Base-by-base conservation (phyloP, 2,888 invertebrate species). In the Molanna angustata region DNA sequence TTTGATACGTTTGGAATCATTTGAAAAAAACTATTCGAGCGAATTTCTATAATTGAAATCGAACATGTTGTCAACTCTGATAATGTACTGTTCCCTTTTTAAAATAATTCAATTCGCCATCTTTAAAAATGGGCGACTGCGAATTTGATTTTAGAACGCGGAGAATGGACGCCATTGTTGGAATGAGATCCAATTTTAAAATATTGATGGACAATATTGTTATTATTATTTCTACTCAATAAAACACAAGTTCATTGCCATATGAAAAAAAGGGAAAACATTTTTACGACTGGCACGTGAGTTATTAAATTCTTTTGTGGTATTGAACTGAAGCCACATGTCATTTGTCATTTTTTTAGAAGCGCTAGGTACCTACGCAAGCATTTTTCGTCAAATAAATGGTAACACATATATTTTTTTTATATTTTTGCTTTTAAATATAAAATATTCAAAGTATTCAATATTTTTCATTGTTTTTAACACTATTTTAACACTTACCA, bases 271-370 rank as follows among this genome's bases (percentile, higher is more conserved):
- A 54, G 35, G 17, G 41, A 46, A 55, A 55, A 55, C 48, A 50
- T 55, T 52, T 49, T 52, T 55, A 58, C 42, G 46, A 31, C 20
- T 41, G 31, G 35, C 50, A 48, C 55, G 51, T 52, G 45, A 40
- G 43, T 48, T 27, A 49, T 55, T 39, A 54, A 37, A 41, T 52
- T 19, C 22, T 43, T 48, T 55, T 58, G 42, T 56, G 21, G 21
- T 54, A 45, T 51, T 42, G 56, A 49, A 52, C 56, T 50, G 46
- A 43, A 50, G 52, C 59, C 56, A 59, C 56, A 59, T 56, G 59
- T 56, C 59, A 54, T 56, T 43, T 52, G 43, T 52, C 39, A 37
- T 52, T 22, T 18, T 17, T 17, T 17, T 3, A 41, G n/a, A n/a
- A n/a, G n/a, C n/a, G n/a, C n/a, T n/a, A n/a, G n/a, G n/a, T n/a